These are phyloP conservation scores for Ormyrus labotus DNA, from an alignment of 2,888 invertebrate genomes.

Conservation along the genomic window DNA sequence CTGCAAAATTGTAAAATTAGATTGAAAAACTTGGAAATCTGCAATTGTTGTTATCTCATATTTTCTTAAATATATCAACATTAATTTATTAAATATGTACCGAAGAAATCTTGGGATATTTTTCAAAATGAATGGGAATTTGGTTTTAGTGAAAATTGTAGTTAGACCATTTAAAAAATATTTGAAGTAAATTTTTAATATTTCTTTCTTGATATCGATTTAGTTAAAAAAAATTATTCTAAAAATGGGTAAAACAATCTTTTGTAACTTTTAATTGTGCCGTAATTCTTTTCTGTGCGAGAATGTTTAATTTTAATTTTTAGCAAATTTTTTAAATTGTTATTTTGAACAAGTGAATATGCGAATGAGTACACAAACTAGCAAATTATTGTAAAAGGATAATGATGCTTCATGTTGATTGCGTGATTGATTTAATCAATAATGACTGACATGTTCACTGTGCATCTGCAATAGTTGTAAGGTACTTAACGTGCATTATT, in stretches of 20 bases:
- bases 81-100: slow-evolving; percentile 32
- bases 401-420: slow-evolving; percentile 54
- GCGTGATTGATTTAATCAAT: slow-evolving; percentile 53
- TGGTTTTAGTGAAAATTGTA: slow-evolving; percentile 37
- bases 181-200: slow-evolving; percentile 22
- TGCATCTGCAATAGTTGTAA: slow-evolving; percentile 59
- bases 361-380: slow-evolving; percentile 49
- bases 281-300: slow-evolving; percentile 26
- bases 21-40: no score
- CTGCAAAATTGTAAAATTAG: no score
- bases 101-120: slow-evolving; percentile 18
- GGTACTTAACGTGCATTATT: slow-evolving; percentile 64
- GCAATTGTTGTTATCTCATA: no score
- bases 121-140: slow-evolving; percentile 25
- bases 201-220: slow-evolving; percentile 35
- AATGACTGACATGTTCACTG: slow-evolving; percentile 54
- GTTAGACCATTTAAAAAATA: slow-evolving; percentile 37
- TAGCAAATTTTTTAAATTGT: slow-evolving; percentile 47
- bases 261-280: slow-evolving; percentile 36
- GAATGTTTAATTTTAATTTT: slow-evolving; percentile 32
- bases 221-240: slow-evolving; percentile 43
- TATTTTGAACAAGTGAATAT: slow-evolving; percentile 53
- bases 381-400: slow-evolving; percentile 53
- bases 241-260: slow-evolving; percentile 52
- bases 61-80: background rate